Evolutionary conservation across 2,888 invertebrate species (phyloP).

Genomic region (Xiphydria camelus): DNA sequence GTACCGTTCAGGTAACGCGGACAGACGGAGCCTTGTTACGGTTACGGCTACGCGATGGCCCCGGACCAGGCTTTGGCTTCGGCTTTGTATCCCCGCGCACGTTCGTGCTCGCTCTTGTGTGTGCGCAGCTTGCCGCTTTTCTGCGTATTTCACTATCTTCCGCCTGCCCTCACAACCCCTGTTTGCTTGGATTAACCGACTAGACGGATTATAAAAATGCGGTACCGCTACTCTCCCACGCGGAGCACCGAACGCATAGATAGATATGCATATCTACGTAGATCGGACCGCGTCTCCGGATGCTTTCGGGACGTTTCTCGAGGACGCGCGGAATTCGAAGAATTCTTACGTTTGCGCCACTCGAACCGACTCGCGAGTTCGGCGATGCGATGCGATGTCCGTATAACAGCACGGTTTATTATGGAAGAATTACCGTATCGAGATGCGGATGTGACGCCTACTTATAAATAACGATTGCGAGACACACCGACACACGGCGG

Average conservation of each 20-base stretch:
- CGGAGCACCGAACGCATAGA: too few relatives aligned
- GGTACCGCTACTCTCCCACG: constrained; percentile 12
- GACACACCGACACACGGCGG: too few relatives aligned
- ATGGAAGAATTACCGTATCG: too few relatives aligned
- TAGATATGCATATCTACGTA: too few relatives aligned
- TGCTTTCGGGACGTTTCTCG: too few relatives aligned
- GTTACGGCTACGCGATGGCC: constrained; percentile 5
- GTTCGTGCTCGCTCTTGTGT: constrained; percentile 25
- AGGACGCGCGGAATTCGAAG: too few relatives aligned
- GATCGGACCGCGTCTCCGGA: constrained; percentile 2
- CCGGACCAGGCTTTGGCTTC: neutral
- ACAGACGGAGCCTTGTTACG: constrained; percentile 39
- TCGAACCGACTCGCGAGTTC: too few relatives aligned
- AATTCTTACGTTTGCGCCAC: too few relatives aligned
- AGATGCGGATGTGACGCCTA: too few relatives aligned
- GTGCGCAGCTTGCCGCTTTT: constrained; percentile 52
- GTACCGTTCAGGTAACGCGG: constrained; percentile 42
- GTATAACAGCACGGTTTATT: too few relatives aligned
- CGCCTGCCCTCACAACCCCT: constrained; percentile 20
- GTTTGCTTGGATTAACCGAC: constrained; percentile 47
- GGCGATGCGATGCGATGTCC: too few relatives aligned
- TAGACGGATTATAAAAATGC: constrained; percentile 32
- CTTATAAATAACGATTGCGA: too few relatives aligned
- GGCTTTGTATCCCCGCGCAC: constrained; percentile 2
- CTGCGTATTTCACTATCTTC: constrained; percentile 41